phyloP scores from a whole-genome alignment of 2,797 vertebrate species.

The Geotrypetes seraphini region DNA sequence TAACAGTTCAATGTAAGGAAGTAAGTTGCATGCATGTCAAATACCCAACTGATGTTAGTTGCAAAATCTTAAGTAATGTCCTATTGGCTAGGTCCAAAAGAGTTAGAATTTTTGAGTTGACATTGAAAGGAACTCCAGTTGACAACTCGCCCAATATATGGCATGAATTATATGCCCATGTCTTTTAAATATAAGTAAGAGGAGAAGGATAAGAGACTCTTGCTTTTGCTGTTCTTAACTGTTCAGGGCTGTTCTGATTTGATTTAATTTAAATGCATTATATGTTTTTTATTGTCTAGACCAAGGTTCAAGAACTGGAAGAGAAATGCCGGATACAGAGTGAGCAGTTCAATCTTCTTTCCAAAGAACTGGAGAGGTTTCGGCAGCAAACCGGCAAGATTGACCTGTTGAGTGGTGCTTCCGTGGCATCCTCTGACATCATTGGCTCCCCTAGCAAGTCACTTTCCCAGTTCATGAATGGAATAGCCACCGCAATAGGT shows the following conservation, averaged over 20 bases:
- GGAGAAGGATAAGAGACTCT: no score
- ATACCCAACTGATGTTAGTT: not conserved
- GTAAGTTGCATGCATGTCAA: not conserved
- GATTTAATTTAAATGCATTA: not conserved
- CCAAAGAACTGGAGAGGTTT: slow-evolving; percentile 86
- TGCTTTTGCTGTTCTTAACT: no score
- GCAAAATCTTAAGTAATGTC: not conserved
- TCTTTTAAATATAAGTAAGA: not conserved
- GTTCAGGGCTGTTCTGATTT: not conserved
- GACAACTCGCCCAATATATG: not conserved
- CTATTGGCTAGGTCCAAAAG: not conserved
- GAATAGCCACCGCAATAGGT: slow-evolving; percentile 71
- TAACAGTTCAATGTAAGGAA: not conserved
- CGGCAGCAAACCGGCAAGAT: slow-evolving; percentile 81
- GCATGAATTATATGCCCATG: not conserved
- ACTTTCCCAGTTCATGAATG: slow-evolving; percentile 77
- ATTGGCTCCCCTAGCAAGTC: slow-evolving; percentile 69
- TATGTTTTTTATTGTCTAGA: slow-evolving; percentile 42
- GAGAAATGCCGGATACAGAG: slow-evolving; percentile 91
- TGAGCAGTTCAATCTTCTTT: slow-evolving; percentile 93
- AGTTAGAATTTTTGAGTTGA: not conserved
- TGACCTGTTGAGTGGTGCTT: slow-evolving; percentile 68
- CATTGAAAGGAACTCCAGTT: not conserved
- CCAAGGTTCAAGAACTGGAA: slow-evolving; percentile 93
- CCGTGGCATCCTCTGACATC: slow-evolving; percentile 51